Evolutionary conservation across 2,888 invertebrate genomes (phyloP), one percentile per base, ranked within the genome.

Genomic region (Cryptophagus acutangulus): DNA sequence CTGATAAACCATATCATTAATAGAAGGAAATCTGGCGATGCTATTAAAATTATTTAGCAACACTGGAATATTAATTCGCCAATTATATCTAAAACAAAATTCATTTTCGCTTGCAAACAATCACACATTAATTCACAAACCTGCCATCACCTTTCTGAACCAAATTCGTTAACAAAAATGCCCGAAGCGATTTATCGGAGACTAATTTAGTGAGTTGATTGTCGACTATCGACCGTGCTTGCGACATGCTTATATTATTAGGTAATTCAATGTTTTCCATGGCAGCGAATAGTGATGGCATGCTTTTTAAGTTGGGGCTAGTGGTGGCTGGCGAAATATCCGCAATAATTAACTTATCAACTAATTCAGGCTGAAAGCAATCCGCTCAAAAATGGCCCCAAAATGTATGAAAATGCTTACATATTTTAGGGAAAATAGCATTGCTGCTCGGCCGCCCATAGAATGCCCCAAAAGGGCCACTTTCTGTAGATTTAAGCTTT

Each of bases 381-480:
- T 28, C 24, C 14, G 25, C 14, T 38, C 8, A 13, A 9, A 18
- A 2, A 30, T 12, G 25, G 4, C n/a, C 30, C 12, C 25, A 34
- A 15, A 2, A 15, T 2, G 10, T 14, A 15, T 5, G 29, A 33
- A 8, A 33, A 8, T 44, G 57, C 69, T 55, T 69, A 84, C 84
- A 70, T 81, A 74, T 64, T 77, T 75, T 35, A 94, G 72, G 26
- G 93, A 86, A 38, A 88, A 73, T 38, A 80, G 77, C 93, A 95
- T 94, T 57, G 85, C 84, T 4, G 88, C 78, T 46, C 91, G 80
- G n/a, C 95, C 96, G 13, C 95, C 95, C 92, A 96, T 92, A 53
- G 93, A 93, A 67, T 96, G 95, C 0, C 95, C 95, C 57, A 96
- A 67, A 12, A 91, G 60, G 2, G 81, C 73, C 1, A 81, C 78